Evolutionary conservation across 1,140 invertebrate species (phyloP), one percentile per base, ranked within the genome.

Genomic region (Drosophila pallidifrons): DNA sequence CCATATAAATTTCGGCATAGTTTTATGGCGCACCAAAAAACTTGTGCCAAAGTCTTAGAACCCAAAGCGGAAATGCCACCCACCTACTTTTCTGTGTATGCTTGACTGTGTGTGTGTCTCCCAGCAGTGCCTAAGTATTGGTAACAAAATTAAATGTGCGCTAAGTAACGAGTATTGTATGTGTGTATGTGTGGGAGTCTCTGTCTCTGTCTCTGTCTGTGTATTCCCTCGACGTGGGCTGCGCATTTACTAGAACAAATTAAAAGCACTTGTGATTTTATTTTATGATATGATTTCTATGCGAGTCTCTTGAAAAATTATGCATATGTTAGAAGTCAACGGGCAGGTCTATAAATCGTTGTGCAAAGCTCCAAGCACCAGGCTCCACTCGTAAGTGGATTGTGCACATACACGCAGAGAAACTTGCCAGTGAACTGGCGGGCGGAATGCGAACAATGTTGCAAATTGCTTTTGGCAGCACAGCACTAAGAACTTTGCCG

Each of bases 71-170:
- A 68, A 46, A 63, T 35, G 35, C 67, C 38, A n/a, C 20, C 52
- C 32, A 66, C 10, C 41, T 64, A 66, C 43, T 32, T 55, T 52
- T 35, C 16, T 52, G 35, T 11, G 16, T 51, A 30, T 65, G 30
- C n/a, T 41, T 46, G 59, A 64, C 43, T 20, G 10, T 45, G 46
- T 49, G 60, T 64, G 61, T 77, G 64, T 65, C 54, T 72, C 43
- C 52, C 8, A 52, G 20, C 1, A 25, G 35, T 65, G 54, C 41
- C 38, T 76, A 43, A 32, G 69, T 77, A 74, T 77, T 74, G 63
- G 85, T 89, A 88, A 85, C 85, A 89, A 88, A 88, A 88, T 88
- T 89, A 89, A 88, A 88, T 88, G 85, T 85, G 65, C 77, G 85
- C 83, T 88, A 88, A 88, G 83, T 88, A 88, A 88, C 83, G 83